These are phyloP conservation scores for Cetonia aurata DNA, from an alignment of 2,888 invertebrate species.

Conservation along the genomic window DNA sequence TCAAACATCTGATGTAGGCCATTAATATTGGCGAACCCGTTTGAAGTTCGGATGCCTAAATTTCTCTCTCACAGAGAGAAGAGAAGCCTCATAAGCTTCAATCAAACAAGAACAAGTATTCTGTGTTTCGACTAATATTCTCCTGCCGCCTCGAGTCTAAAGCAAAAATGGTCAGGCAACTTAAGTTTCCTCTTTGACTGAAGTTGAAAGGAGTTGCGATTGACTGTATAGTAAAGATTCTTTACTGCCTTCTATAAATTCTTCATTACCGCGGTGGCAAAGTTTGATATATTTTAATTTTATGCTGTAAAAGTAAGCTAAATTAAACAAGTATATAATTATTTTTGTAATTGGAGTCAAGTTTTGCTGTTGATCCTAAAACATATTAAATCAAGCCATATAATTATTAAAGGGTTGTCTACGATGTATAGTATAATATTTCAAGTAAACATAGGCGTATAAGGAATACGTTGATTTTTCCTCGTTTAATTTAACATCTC, in stretches of 20 bases:
- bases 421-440: too few species aligned
- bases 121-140: slow-evolving; percentile 38
- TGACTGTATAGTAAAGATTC: slow-evolving; percentile 17
- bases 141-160: slow-evolving; percentile 12
- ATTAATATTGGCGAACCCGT: slow-evolving; percentile 44
- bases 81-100: slow-evolving; percentile 43
- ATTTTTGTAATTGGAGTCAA: too few species aligned
- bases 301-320: too few species aligned
- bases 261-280: not conserved
- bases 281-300: too few species aligned
- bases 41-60: slow-evolving; percentile 43
- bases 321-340: too few species aligned
- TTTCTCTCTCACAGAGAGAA: slow-evolving; percentile 33
- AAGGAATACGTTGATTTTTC: too few species aligned
- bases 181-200: slow-evolving; percentile 20
- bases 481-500: too few species aligned
- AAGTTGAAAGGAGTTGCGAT: slow-evolving; percentile 27
- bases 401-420: too few species aligned
- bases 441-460: too few species aligned
- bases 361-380: too few species aligned
- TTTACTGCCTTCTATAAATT: not conserved
- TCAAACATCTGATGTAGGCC: slow-evolving; percentile 41
- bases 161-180: slow-evolving; percentile 25
- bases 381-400: too few species aligned
- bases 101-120: slow-evolving; percentile 39